phyloP scores from a whole-genome alignment of 1,140 invertebrate species.

The Cardiocondyla obscurior region DNA sequence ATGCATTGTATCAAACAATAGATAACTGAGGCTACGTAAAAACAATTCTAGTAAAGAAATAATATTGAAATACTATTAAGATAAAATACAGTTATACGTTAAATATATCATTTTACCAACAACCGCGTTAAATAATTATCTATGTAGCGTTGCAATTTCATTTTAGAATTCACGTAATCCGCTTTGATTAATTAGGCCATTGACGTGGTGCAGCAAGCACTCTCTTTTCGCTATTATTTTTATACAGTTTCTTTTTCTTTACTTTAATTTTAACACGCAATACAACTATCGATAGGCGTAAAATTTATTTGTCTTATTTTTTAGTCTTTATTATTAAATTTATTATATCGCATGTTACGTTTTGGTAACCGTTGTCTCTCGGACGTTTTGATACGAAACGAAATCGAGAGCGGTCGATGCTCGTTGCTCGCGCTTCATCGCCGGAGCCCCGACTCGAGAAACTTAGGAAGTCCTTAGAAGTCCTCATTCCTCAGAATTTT shows the following conservation, averaged over 20 bases:
- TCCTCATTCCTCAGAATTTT: not conserved
- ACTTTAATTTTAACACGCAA: not conserved
- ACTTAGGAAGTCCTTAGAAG: not conserved
- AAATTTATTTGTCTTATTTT: not conserved
- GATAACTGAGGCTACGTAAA: not conserved
- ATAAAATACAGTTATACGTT: not conserved
- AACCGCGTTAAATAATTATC: not conserved
- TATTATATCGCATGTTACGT: not conserved
- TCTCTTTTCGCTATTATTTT: not conserved
- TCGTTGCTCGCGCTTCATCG: not conserved
- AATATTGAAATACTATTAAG: not conserved
- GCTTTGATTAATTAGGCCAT: not conserved
- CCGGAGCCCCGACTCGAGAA: not conserved
- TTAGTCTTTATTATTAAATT: not conserved
- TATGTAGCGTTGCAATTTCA: not conserved
- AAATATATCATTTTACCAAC: not conserved
- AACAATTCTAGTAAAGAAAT: not conserved
- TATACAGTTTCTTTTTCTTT: too few relatives aligned
- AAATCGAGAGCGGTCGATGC: not conserved
- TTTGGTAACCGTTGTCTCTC: not conserved
- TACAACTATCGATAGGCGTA: too few relatives aligned
- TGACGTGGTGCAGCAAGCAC: not conserved
- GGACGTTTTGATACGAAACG: not conserved
- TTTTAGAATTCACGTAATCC: not conserved
- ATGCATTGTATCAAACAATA: conserved; percentile 23